A percentile compares a stretch with the other conserved stretches of the same genome.
phyloP scores from a whole-genome alignment of 1,140 invertebrate genomes.

The Micrasema minimum region DNA sequence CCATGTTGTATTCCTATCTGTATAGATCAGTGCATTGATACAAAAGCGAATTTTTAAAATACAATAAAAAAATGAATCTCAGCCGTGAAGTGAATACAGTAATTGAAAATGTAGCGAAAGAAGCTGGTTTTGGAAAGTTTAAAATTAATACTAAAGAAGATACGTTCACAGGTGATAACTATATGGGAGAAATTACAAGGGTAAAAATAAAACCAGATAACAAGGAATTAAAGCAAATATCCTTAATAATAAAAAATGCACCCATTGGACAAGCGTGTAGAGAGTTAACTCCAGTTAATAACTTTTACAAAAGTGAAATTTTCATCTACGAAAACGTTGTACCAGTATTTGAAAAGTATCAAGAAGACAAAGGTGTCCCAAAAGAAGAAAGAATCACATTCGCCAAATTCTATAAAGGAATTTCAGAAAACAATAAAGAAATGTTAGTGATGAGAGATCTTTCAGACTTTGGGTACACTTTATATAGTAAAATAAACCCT shows the following conservation, averaged over 20 bases:
- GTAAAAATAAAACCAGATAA: neutral
- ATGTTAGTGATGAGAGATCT: slow-evolving; percentile 69
- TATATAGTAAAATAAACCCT: slow-evolving; percentile 65
- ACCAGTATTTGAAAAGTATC: neutral
- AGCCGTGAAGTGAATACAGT: neutral
- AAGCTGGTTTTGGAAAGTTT: neutral
- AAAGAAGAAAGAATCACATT: neutral
- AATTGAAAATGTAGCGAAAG: neutral
- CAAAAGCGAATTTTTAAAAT: too few relatives aligned
- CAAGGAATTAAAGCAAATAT: neutral
- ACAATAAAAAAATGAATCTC: neutral
- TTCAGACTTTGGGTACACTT: slow-evolving; percentile 61
- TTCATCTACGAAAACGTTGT: neutral
- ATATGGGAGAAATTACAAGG: slow-evolving; percentile 6
- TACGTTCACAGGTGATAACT: slow-evolving; percentile 15
- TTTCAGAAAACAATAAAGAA: slow-evolving; percentile 56
- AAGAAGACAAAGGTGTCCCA: slow-evolving; percentile 1
- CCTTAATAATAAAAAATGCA: slow-evolving; percentile 18
- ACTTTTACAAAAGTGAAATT: slow-evolving; percentile 16
- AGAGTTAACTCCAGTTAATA: neutral
- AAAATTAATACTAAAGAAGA: slow-evolving; percentile 2
- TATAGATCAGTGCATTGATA: too few relatives aligned
- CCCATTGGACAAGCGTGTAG: neutral
- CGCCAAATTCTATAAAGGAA: slow-evolving; percentile 24
- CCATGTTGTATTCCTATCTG: too few relatives aligned